Base-by-base conservation (phyloP, 2,113 vertebrate genomes). In the Callocephalon fimbriatum region DNA sequence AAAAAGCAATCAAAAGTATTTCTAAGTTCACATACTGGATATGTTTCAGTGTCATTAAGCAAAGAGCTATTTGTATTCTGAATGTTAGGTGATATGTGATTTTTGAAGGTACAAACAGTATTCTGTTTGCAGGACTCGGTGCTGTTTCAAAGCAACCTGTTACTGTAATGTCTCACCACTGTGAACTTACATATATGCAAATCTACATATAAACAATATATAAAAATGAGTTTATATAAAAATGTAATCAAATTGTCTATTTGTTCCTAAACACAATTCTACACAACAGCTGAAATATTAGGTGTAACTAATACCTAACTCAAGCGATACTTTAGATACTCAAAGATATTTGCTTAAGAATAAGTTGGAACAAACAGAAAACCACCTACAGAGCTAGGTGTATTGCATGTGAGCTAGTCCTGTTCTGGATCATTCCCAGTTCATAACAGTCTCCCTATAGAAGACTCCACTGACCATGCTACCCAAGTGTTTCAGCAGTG, bases 401-500 rank as follows among this genome's bases (percentile, higher is more conserved):
- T 15, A 44, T 3, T 66, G 17, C n/a, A 50, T 15, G 38, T n/a
- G 38, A 83, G 16, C 20, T n/a, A 40, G 12, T 8, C 40, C 40
- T 48, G 5, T 29, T 68, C 59, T 47, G 29, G 19, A 88, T 45
- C 1, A 6, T 47, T 42, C 37, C 63, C 27, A 45, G 29, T 10
- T 13, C 50, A 7, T 25, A 44, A n/a, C 27, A 4, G 31, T 35
- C 20, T 54, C 35, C 20, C 45, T 72, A 1, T 1, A 48, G 25
- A 76, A 67, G 47, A 32, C 48, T 68, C 42, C 23, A 44, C 27
- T 50, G 9, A 72, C 47, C 22, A 26, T 0, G 0, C 25, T 38
- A 48, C 9, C 31, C 50, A 23, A 0, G 2, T 1, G 0, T n/a
- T n/a, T 37, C 73, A 82, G 58, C 13, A 10, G 29, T 2, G 11